Base-by-base conservation (phyloP, 64 coral and sea anemone genomes). In the Astreopora myriophthalma region DNA sequence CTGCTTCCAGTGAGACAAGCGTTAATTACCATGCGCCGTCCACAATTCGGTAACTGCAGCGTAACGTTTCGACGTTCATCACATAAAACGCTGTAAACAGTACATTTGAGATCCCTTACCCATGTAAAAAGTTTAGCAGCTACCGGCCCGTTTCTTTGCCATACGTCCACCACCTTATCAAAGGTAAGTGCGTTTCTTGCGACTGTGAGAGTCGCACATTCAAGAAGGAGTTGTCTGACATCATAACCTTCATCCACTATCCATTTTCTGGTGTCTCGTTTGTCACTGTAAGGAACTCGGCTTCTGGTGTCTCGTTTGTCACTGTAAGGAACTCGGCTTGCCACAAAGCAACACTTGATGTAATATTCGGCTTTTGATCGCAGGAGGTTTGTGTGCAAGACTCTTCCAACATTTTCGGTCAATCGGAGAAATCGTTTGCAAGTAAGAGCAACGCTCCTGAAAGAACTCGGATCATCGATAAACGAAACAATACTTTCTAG, bases 341-440 rank as follows among this genome's bases (percentile, higher is more conserved):
- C 71, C 5, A 86, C 26, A 32, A 89, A 0, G 19, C 31, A 55
- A 32, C 34, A 38, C 63, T 79, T 94, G 36, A 94, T 38, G 62
- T 84, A 89, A 40, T 77, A 90, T 22, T 90, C 87, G 22, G 73
- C 87, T 55, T 86, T 94, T 62, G 39, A 64, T 34, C 33, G 39
- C 1, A 84, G 31, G 13, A 94, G 57, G 49, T 76, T 79, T 44
- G 34, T 73, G 22, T 71, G 92, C 2, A 77, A 10, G 14, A 89
- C 48, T 61, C 22, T 66, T 17, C 49, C 20, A 3, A 34, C 73
- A 20, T 30, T 84, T 40, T 80, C 63, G 13, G 38, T 69, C 74
- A 85, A 34, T 22, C 73, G 58, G 3, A 34, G 26, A 42, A 94
- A 74, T 84, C 92, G 83, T 62, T 67, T 89, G 69, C 93, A 95